A percentile compares a stretch with the other conserved stretches of the same genome.
phyloP scores from a whole-genome alignment of 2,113 vertebrate genomes.

The Rhizomys pruinosus region DNA sequence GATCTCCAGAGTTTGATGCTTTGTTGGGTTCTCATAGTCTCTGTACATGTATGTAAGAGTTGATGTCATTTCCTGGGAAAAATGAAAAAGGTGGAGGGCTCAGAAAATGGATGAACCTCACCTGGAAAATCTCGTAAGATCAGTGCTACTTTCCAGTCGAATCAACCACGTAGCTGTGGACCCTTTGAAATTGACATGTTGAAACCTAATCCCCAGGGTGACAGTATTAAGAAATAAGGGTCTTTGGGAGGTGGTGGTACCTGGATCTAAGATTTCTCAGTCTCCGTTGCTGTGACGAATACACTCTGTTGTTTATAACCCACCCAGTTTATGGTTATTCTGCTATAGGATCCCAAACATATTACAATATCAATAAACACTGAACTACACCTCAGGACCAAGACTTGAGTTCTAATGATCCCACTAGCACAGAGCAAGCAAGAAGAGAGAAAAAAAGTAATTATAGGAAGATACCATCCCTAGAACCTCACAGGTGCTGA shows the following conservation, averaged over 20 bases:
- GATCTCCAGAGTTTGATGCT: not conserved
- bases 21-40: not conserved
- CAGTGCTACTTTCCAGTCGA: not conserved
- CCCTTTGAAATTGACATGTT: not conserved
- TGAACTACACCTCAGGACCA: not conserved
- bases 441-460: not conserved
- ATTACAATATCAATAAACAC: not conserved
- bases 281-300: not conserved
- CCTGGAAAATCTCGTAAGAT: slow-evolving; percentile 13
- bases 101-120: not conserved
- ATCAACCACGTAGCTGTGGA: not conserved
- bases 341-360: not conserved
- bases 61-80: not conserved
- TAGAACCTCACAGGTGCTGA: not conserved
- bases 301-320: not conserved
- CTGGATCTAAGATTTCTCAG: not conserved
- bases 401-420: not conserved
- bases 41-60: not conserved
- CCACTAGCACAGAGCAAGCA: not conserved
- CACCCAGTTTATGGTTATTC: not conserved
- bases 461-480: fast-evolving
- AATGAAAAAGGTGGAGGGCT: not conserved
- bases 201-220: not conserved
- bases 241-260: not conserved
- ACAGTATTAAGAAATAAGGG: not conserved